Evolutionary conservation across 2,888 invertebrate genomes (phyloP).

Genomic region (Abrostola triplasia): DNA sequence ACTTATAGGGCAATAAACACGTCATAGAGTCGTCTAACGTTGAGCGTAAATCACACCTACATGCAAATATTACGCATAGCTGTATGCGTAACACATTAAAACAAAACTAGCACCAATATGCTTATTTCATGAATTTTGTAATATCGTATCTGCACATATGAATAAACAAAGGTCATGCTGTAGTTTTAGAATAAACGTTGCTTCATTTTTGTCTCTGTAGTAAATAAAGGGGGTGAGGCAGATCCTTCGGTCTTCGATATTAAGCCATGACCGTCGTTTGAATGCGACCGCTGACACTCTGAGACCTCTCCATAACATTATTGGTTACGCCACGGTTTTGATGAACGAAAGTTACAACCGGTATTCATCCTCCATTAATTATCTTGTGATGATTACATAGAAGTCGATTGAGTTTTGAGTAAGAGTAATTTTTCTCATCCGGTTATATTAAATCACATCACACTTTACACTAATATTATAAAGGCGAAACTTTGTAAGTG

Average conservation of each 20-base stretch:
- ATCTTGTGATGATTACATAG: background rate
- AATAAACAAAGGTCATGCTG: background rate
- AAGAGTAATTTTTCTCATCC: background rate
- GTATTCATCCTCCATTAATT: constrained; percentile 3
- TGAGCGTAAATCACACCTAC: background rate
- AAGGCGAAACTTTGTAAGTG: too few relatives aligned
- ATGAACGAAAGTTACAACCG: background rate
- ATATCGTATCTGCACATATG: background rate
- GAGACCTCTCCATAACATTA: background rate
- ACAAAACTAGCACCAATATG: background rate
- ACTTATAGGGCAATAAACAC: background rate
- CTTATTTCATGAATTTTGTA: background rate
- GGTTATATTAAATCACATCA: too few relatives aligned
- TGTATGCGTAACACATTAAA: background rate
- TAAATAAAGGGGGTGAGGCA: background rate
- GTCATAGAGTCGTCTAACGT: background rate
- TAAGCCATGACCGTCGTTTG: background rate
- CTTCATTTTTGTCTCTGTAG: background rate
- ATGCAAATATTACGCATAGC: background rate
- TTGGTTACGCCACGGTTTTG: too few relatives aligned
- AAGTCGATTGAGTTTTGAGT: background rate
- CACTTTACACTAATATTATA: too few relatives aligned
- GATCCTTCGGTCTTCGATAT: background rate
- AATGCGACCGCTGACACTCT: background rate
- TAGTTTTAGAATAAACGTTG: background rate